Percentiles rank a stretch among this genome's conserved stretches.
These are phyloP conservation scores for Drosophila watanabei DNA, from an alignment of 1,140 invertebrate genomes.

Conservation along the genomic window DNA sequence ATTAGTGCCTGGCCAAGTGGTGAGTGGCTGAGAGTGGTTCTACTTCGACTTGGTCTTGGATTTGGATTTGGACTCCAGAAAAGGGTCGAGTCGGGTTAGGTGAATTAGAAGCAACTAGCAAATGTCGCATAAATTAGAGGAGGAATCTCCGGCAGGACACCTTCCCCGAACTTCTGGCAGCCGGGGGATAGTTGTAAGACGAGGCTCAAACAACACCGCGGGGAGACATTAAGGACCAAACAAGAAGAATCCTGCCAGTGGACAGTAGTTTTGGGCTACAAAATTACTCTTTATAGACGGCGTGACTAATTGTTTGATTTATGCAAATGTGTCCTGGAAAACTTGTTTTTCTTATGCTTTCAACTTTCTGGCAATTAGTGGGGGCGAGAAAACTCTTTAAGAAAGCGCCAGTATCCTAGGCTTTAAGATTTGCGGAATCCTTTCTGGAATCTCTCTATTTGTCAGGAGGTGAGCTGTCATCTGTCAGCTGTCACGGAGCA, in stretches of 20 bases:
- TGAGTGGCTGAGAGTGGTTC: constrained; percentile 45
- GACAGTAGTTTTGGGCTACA: constrained; percentile 54
- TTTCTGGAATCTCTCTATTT: constrained; percentile 22
- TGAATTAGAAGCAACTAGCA: constrained; percentile 80
- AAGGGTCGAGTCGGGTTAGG: constrained; percentile 55
- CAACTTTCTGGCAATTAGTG: constrained; percentile 43
- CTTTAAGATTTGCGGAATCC: constrained; percentile 39
- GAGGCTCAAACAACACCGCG: constrained; percentile 74
- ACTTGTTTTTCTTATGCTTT: constrained; percentile 30
- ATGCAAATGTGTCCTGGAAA: constrained; percentile 65
- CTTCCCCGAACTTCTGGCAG: constrained; percentile 39
- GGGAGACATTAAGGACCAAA: constrained; percentile 70
- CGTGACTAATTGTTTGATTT: constrained; percentile 83
- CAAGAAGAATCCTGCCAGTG: constrained; percentile 51
- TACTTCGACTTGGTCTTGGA: constrained; percentile 5
- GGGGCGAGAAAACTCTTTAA: constrained; percentile 20
- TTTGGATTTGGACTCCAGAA: constrained; percentile 17
- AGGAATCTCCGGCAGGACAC: constrained; percentile 70
- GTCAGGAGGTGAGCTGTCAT: constrained; percentile 53
- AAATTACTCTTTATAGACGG: constrained; percentile 44
- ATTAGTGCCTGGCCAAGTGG: constrained; percentile 69
- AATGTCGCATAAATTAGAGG: constrained; percentile 78
- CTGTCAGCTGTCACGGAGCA: constrained; percentile 73
- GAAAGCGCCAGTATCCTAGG: background rate
- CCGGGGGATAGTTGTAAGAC: constrained; percentile 56